Percentiles rank a stretch among this genome's conserved stretches.
phyloP scores from a whole-genome alignment of 2,888 invertebrate genomes.

The Microctonus brassicae region DNA sequence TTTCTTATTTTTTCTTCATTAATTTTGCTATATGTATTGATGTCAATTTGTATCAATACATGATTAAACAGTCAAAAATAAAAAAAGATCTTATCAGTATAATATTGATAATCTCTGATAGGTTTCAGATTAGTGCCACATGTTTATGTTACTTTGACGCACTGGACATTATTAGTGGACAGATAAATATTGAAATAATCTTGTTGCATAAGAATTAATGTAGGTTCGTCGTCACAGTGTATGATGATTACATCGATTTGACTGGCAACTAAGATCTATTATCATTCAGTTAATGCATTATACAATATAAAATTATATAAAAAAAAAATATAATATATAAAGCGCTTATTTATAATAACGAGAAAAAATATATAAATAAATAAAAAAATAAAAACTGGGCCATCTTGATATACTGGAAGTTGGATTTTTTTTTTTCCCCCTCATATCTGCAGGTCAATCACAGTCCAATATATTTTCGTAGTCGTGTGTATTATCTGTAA shows the following conservation, averaged over 20 bases:
- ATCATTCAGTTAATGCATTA: not conserved
- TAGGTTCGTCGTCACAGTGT: slow-evolving; percentile 6
- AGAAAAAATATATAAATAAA: not conserved
- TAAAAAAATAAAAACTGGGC: slow-evolving; percentile 12
- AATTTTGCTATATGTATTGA: not conserved
- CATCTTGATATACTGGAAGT: slow-evolving; percentile 25
- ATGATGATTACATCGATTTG: slow-evolving; percentile 27
- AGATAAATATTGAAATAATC: not conserved
- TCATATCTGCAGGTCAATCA: not conserved
- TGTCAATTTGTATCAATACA: slow-evolving; percentile 21
- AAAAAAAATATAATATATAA: not conserved
- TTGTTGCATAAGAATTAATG: slow-evolving; percentile 10
- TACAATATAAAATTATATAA: not conserved
- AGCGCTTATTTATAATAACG: not conserved
- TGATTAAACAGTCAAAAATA: slow-evolving; percentile 10
- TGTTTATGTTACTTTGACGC: slow-evolving; percentile 18
- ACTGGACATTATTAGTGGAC: not conserved
- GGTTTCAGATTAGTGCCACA: slow-evolving; percentile 33
- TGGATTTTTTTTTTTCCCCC: slow-evolving; percentile 19
- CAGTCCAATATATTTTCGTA: not conserved
- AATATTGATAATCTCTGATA: slow-evolving; percentile 27
- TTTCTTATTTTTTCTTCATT: not conserved
- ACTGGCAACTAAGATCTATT: not conserved
- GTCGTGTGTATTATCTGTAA: not conserved
- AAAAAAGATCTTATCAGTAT: slow-evolving; percentile 18